A percentile compares a stretch with the other conserved stretches of the same genome.
Evolutionary conservation across 2,113 vertebrate species (phyloP).

Genomic region (Ploceus nigricollis): DNA sequence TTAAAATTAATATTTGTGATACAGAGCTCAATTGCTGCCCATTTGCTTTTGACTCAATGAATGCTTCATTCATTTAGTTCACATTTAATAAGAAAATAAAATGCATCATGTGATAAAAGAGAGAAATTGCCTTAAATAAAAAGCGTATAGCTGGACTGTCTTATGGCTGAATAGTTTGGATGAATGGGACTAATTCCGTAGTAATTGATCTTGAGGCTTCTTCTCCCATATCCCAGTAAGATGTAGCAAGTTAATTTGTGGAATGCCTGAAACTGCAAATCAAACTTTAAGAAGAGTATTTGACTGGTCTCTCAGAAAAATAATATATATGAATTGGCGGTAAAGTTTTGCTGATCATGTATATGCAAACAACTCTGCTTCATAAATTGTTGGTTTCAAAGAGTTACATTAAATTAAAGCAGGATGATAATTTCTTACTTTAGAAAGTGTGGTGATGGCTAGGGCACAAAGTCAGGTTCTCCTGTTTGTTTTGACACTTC

Average conservation of each 20-base stretch:
- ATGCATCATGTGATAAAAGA: slow-evolving; percentile 44
- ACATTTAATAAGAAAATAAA: slow-evolving; percentile 66
- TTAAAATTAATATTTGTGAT: slow-evolving; percentile 70
- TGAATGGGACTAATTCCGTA: slow-evolving; percentile 13
- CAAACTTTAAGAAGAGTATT: neutral
- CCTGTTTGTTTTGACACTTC: neutral
- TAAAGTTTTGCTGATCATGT: neutral
- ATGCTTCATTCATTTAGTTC: slow-evolving; percentile 52
- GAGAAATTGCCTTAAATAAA: slow-evolving; percentile 54
- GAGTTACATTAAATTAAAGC: neutral
- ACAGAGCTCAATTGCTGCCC: slow-evolving; percentile 39
- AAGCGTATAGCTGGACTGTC: slow-evolving; percentile 1
- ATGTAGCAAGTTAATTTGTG: slow-evolving; percentile 14
- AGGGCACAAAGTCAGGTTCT: neutral
- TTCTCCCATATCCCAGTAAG: neutral
- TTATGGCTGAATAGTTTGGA: slow-evolving; percentile 35
- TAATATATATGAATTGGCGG: neutral
- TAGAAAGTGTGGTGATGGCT: neutral
- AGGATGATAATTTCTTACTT: neutral
- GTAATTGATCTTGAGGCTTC: slow-evolving; percentile 13
- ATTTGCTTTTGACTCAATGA: slow-evolving; percentile 33
- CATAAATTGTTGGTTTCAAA: neutral
- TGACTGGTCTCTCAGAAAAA: neutral
- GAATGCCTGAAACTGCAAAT: neutral
- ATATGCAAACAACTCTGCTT: neutral